Evolutionary conservation across 2,888 invertebrate species (phyloP), one percentile per base, ranked within the genome.

Genomic region (Noctua pronuba): DNA sequence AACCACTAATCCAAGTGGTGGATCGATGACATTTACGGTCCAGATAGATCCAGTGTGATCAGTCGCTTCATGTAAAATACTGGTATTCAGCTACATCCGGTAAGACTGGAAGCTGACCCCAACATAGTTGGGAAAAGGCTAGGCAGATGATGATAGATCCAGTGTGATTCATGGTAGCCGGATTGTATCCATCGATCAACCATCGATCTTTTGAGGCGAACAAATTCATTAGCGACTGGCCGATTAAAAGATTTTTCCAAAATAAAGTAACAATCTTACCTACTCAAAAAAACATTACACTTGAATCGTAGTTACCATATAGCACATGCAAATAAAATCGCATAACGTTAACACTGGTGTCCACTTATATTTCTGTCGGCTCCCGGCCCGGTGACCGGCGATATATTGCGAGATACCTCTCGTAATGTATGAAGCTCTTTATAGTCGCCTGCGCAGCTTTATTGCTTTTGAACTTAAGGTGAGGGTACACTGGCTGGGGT

Each of bases 341-440:
- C 67, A 85, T 87, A 88, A 85, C 88, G 87, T 90, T 90, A 88
- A 88, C 90, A 91, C 89, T 89, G 88, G 85, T 87, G 86, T 84
- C 88, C 84, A 88, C 91, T 90, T 88, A 89, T 90, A 90, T 91
- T 88, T 87, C 85, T 86, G 85, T 84, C 85, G 79, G 90, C 91
- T 90, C 91, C 92, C 84, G 89, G 76, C 83, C 79, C 82, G 75
- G 89, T 88, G 83, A 83, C 88, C 82, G 64, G 75, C 79, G 80
- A 88, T 83, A 76, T 88, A 88, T 82, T 79, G 89, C 88, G 76
- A 82, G 78, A 80, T 86, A 89, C 88, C 80, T 88, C 89, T 92
- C 93, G 90, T 92, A 93, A 92, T 86, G 90, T 91, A 91, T 90
- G 86, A 88, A 88, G 88, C 88, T 89, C 87, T 91, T 92, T 92